These are phyloP conservation scores for Nycticorax nycticorax DNA, from an alignment of 2,113 vertebrate genomes.

Conservation along the genomic window DNA sequence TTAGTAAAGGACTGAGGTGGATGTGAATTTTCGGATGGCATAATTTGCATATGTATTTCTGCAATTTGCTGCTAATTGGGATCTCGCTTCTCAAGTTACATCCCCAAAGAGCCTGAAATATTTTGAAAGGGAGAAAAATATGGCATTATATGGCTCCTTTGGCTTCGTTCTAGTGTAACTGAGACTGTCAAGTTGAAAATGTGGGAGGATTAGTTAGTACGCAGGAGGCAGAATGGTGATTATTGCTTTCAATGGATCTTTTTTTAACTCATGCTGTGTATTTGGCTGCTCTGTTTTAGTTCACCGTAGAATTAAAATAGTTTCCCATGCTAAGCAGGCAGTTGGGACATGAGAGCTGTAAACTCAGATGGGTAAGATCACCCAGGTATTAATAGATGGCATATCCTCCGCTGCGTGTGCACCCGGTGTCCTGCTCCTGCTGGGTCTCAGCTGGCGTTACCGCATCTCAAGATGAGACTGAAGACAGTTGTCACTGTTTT, in stretches of 20 bases:
- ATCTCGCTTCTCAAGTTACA: neutral
- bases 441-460: neutral
- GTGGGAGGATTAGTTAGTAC: constrained; percentile 27
- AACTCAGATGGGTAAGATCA: neutral
- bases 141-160: neutral
- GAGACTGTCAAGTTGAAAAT: constrained; percentile 7
- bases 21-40: neutral
- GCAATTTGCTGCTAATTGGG: neutral
- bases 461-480: neutral
- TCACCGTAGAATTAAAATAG: neutral
- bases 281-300: constrained; percentile 16
- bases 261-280: constrained; percentile 12
- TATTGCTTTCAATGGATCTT: constrained; percentile 43
- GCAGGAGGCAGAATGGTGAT: neutral
- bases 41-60: neutral
- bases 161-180: neutral
- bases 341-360: neutral
- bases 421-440: neutral
- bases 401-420: neutral
- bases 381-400: neutral
- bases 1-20: neutral
- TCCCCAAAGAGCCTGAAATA: neutral
- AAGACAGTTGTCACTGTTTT: constrained; percentile 13
- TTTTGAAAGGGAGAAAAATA: neutral
- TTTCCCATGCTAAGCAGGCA: neutral